Evolutionary conservation across 2,797 vertebrate species (phyloP).

Genomic region (Botia kubotai): DNA sequence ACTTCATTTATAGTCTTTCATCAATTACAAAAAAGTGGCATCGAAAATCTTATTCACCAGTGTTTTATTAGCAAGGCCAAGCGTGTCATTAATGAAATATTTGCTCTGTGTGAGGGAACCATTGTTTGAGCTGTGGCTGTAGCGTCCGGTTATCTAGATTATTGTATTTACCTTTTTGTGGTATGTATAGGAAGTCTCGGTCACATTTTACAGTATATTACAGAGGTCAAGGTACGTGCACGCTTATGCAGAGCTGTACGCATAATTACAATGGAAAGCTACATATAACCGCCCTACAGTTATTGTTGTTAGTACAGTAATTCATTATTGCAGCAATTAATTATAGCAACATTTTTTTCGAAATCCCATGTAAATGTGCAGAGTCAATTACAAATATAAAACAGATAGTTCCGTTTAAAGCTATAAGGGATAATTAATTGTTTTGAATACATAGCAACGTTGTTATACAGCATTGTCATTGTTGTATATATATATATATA

Average conservation of each 20-base stretch:
- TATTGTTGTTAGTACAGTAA: neutral
- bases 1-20: slow-evolving; percentile 67
- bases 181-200: slow-evolving; percentile 34
- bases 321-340: neutral
- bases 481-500: too few species aligned
- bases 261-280: neutral
- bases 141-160: slow-evolving; percentile 19
- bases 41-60: slow-evolving; percentile 51
- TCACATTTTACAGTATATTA: slow-evolving; percentile 14
- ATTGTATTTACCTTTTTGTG: slow-evolving; percentile 22
- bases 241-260: neutral
- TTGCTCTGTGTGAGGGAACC: slow-evolving; percentile 26
- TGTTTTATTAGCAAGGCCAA: slow-evolving; percentile 55
- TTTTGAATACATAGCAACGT: neutral
- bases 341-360: too few species aligned
- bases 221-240: neutral
- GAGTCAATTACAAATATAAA: neutral
- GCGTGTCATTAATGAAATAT: slow-evolving; percentile 51
- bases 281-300: neutral
- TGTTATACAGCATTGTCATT: too few species aligned
- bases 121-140: slow-evolving; percentile 2
- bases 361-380: neutral
- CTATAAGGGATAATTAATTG: too few species aligned
- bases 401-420: neutral
- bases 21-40: slow-evolving; percentile 72